A percentile compares a stretch with the other conserved stretches of the same genome.
These are phyloP conservation scores for Hylaeus volcanicus DNA, from an alignment of 1,140 invertebrate genomes.

Conservation along the genomic window DNA sequence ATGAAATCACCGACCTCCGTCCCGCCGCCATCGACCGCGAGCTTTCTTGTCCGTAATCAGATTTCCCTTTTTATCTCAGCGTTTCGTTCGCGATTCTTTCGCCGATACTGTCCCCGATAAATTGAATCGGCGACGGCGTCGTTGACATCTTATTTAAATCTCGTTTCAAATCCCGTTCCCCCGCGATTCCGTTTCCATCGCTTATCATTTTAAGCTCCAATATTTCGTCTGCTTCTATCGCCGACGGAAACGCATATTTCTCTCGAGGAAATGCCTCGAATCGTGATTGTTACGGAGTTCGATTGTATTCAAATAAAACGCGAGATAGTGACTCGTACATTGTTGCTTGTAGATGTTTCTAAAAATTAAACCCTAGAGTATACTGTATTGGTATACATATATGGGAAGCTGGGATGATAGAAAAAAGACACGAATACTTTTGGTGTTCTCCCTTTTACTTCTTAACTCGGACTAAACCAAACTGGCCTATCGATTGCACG, in stretches of 20 bases:
- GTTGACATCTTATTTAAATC: slow-evolving; percentile 45
- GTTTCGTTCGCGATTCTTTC: slow-evolving; percentile 39
- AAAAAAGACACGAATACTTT: no score
- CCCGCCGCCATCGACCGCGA: slow-evolving; percentile 4
- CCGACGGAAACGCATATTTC: background rate
- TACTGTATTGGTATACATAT: no score
- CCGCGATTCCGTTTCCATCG: background rate
- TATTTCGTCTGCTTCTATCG: background rate
- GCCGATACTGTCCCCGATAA: slow-evolving; percentile 19
- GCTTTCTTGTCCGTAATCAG: slow-evolving; percentile 44
- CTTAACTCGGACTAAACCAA: no score
- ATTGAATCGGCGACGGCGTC: slow-evolving; percentile 40
- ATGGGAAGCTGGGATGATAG: no score
- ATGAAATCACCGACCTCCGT: slow-evolving; percentile 51
- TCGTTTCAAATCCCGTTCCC: slow-evolving; percentile 33
- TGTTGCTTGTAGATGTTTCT: no score
- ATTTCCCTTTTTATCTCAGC: slow-evolving; percentile 22
- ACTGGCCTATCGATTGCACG: no score
- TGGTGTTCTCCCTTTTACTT: no score
- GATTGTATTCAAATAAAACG: no score
- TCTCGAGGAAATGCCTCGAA: background rate
- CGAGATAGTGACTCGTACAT: no score
- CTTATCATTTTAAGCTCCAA: background rate
- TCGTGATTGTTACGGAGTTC: background rate
- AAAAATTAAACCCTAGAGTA: no score